Evolutionary conservation across 2,797 vertebrate genomes (phyloP).

Genomic region (Sebastes dallii): DNA sequence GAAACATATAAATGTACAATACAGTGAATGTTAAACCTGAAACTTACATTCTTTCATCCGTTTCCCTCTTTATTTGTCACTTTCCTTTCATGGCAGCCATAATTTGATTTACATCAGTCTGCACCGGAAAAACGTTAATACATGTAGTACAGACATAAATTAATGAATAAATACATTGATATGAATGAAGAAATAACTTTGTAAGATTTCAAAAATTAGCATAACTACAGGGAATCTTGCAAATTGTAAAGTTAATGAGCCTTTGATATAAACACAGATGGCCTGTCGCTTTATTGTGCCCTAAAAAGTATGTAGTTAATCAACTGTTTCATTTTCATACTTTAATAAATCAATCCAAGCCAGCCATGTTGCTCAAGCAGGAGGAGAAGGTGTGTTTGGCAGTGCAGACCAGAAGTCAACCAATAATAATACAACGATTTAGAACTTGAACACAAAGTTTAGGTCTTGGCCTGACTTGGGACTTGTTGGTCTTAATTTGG

Average conservation of each 20-base stretch:
- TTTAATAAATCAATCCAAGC: not conserved
- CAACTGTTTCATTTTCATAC: not conserved
- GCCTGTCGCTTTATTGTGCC: not conserved
- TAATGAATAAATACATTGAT: not conserved
- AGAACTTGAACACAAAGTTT: not conserved
- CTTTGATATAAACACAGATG: not conserved
- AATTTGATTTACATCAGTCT: not conserved
- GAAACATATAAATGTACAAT: conserved; percentile 8
- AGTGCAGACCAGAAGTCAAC: not conserved
- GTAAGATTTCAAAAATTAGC: not conserved
- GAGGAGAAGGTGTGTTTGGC: not conserved
- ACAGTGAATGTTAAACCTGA: not conserved
- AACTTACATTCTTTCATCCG: not conserved
- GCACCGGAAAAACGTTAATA: not conserved
- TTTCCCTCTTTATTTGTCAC: not conserved
- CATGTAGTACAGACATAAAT: not conserved
- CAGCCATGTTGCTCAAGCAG: not conserved
- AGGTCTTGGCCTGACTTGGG: not conserved
- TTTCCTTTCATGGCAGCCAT: not conserved
- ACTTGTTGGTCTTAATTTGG: too few species aligned
- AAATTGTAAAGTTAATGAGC: not conserved
- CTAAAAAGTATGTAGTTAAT: not conserved
- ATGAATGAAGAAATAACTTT: not conserved
- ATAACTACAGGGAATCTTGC: not conserved
- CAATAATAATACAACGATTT: not conserved